Percentiles rank a stretch among this genome's conserved stretches.
phyloP scores from a whole-genome alignment of 2,113 vertebrate genomes.

The Hypanus sabinus region DNA sequence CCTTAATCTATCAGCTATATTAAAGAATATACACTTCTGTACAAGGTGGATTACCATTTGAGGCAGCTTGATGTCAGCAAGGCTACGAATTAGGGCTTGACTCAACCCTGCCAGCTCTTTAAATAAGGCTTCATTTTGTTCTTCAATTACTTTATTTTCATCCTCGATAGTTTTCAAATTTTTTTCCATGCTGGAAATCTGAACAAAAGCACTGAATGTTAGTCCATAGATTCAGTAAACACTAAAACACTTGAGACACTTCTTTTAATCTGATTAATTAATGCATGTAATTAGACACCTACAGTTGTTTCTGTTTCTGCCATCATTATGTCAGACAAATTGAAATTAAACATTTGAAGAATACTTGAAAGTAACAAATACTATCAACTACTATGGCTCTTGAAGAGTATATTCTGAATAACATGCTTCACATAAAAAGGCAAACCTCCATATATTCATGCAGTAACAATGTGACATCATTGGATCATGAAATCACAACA shows the following conservation, averaged over 20 bases:
- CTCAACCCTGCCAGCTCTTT: slow-evolving; percentile 95
- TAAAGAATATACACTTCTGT: neutral
- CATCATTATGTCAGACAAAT: neutral
- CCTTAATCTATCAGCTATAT: neutral
- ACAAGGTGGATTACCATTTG: slow-evolving; percentile 72
- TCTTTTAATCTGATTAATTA: neutral
- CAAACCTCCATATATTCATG: neutral
- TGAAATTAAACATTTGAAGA: slow-evolving; percentile 7
- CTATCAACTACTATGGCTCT: neutral
- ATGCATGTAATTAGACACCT: neutral
- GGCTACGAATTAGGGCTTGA: slow-evolving; percentile 92
- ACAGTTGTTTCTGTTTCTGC: neutral
- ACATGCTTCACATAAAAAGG: neutral
- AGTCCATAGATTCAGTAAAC: neutral
- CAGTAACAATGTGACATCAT: neutral
- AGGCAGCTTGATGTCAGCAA: slow-evolving; percentile 92
- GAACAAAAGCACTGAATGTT: slow-evolving; percentile 9
- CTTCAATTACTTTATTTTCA: slow-evolving; percentile 95
- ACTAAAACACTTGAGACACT: neutral
- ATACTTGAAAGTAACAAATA: neutral
- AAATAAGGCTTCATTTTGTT: slow-evolving; percentile 94
- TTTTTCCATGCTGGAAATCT: slow-evolving; percentile 97
- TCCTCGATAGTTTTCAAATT: slow-evolving; percentile 93
- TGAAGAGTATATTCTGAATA: neutral
- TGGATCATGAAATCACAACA: neutral